These are phyloP conservation scores for Mandrillus leucophaeus DNA, from an alignment of 2,113 vertebrate genomes.

Conservation along the genomic window DNA sequence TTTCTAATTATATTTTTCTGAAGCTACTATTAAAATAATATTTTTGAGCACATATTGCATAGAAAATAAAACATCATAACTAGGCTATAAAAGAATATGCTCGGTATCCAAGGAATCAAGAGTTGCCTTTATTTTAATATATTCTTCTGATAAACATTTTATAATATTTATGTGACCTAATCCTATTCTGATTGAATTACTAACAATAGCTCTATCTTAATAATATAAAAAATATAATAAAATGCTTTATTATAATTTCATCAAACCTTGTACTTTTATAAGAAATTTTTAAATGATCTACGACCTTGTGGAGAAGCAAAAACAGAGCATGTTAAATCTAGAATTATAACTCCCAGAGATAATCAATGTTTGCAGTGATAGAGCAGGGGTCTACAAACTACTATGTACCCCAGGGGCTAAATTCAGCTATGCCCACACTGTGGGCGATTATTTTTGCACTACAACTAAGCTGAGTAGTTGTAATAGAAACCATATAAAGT, in stretches of 20 bases:
- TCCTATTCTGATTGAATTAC: conserved; percentile 3
- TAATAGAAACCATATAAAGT: background rate
- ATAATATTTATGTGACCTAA: background rate
- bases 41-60: background rate
- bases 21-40: conserved; percentile 8
- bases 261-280: background rate
- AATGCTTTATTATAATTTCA: background rate
- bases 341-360: background rate
- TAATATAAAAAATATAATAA: conserved; percentile 33
- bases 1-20: background rate
- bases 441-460: background rate
- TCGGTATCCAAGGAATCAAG: background rate
- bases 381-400: background rate
- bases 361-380: conserved; percentile 3
- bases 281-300: background rate
- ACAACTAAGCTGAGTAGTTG: background rate
- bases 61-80: background rate
- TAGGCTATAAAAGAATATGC: background rate
- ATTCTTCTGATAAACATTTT: background rate
- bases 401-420: background rate
- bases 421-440: background rate
- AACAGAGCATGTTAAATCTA: background rate
- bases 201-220: background rate
- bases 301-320: conserved; percentile 12
- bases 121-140: background rate